phyloP scores from a whole-genome alignment of 2,797 vertebrate species.

The Gymnoscopelus microlampas region DNA sequence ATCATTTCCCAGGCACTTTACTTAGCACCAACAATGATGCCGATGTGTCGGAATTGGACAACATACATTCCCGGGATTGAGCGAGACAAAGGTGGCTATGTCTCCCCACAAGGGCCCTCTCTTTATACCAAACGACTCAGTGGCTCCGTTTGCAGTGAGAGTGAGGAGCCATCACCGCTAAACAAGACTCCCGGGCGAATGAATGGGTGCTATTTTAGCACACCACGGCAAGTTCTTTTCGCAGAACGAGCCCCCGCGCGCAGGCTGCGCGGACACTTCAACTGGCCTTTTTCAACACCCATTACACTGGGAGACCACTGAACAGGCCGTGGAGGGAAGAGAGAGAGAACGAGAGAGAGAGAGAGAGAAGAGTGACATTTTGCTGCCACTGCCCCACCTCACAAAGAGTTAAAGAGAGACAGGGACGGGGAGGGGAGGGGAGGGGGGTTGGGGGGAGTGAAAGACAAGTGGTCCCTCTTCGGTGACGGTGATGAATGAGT shows the following conservation, averaged over 20 bases:
- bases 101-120: constrained; percentile 74
- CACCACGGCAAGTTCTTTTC: constrained; percentile 59
- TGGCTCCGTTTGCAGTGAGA: constrained; percentile 66
- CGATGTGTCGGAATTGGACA: constrained; percentile 73
- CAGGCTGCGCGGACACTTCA: constrained; percentile 74
- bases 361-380: constrained; percentile 60
- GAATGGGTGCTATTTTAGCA: constrained; percentile 76
- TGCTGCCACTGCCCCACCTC: constrained; percentile 52
- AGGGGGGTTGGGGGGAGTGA: constrained; percentile 50
- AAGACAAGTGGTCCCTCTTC: constrained; percentile 66
- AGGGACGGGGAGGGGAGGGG: background rate
- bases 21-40: constrained; percentile 61
- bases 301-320: constrained; percentile 52
- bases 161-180: constrained; percentile 54
- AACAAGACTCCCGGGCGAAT: constrained; percentile 62
- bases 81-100: constrained; percentile 75
- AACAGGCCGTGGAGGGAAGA: constrained; percentile 37
- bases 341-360: constrained; percentile 20
- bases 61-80: constrained; percentile 75
- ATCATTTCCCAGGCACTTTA: constrained; percentile 67
- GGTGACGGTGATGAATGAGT: constrained; percentile 79
- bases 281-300: constrained; percentile 70
- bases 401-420: constrained; percentile 73
- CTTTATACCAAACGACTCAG: constrained; percentile 57
- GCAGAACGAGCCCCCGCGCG: constrained; percentile 69